Base-by-base conservation (phyloP, 1,140 invertebrate genomes). In the Hermatobates lingyangjiaoensis region DNA sequence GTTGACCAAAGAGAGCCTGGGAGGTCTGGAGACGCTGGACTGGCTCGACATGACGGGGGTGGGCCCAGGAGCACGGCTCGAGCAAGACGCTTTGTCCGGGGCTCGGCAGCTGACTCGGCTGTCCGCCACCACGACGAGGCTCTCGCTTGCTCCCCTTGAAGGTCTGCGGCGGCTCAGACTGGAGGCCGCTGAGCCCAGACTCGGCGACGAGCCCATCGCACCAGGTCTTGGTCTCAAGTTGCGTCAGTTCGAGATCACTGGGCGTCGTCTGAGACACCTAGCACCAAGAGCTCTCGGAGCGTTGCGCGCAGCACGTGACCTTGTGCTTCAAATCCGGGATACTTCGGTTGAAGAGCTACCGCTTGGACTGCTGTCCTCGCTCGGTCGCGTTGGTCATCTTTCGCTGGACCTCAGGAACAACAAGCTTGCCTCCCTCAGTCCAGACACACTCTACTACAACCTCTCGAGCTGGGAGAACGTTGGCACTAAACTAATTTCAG, bases 371-470 rank as follows among this genome's bases (percentile, higher is more conserved):
- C 82, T 89, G 64, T 71, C 79, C 14, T 73, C 79, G 44, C 69
- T 90, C 54, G 77, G 81, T 12, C 76, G 77, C 62, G 73, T 87
- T 50, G 25, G 39, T 5, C 81, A 87, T 63, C 71, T 89, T 18
- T 78, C 81, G 2, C 68, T 90, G 40, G 85, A 89, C 62, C 70
- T 89, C 34, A 77, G 82, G 54, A 74, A 83, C 61, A 90, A 90
- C 69, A 75, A 80, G 66, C 77, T 89, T 57, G 76, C 77, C 48
- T 79, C 80, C 46, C 68, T 90, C 28, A 81, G 80, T 64, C 83
- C 84, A 21, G 81, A 83, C n/a, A 79, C 83, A 25, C 80, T 90
- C 58, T 90, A 89, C 63, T 80, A 82, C 2, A 89, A 89, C 64
- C 75, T 75, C 51, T 78, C 81, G 2, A 80, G 80, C 23, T 89